Evolutionary conservation across 2,113 vertebrate species (phyloP).

Genomic region (Platysternon megacephalum): DNA sequence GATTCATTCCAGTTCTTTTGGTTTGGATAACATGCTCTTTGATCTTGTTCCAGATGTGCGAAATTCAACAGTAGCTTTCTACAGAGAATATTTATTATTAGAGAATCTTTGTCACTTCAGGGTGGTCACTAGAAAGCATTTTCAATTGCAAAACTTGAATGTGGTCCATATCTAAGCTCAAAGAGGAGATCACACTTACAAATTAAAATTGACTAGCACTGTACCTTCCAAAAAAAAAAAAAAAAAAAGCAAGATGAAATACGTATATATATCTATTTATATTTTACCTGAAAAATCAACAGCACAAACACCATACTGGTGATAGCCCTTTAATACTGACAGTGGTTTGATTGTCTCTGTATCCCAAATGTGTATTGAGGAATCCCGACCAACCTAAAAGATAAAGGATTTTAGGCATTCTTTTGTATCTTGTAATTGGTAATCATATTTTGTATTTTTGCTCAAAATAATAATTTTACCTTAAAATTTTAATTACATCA

Average conservation of each 20-base stretch:
- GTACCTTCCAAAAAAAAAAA: background rate
- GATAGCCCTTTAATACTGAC: constrained; percentile 94
- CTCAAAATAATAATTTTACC: background rate
- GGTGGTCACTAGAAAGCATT: background rate
- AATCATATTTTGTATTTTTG: background rate
- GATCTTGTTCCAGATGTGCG: background rate
- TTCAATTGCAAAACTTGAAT: background rate
- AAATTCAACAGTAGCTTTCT: background rate
- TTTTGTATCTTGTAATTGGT: background rate
- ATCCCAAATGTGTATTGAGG: constrained; percentile 96
- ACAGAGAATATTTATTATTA: background rate
- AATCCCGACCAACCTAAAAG: constrained; percentile 93
- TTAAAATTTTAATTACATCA: background rate
- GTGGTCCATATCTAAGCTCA: background rate
- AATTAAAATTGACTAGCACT: background rate
- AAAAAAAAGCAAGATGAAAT: background rate
- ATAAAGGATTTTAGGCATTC: background rate
- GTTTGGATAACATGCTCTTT: background rate
- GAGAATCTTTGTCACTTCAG: background rate
- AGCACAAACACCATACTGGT: constrained; percentile 94
- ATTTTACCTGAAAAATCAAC: constrained; percentile 97
- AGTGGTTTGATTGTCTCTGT: constrained; percentile 93
- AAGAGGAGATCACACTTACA: background rate
- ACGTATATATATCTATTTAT: constrained; percentile 38
- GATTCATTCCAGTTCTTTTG: background rate